A percentile compares a stretch with the other conserved stretches of the same genome.
Evolutionary conservation across 1,140 invertebrate species (phyloP).

Genomic region (Diprion similis): DNA sequence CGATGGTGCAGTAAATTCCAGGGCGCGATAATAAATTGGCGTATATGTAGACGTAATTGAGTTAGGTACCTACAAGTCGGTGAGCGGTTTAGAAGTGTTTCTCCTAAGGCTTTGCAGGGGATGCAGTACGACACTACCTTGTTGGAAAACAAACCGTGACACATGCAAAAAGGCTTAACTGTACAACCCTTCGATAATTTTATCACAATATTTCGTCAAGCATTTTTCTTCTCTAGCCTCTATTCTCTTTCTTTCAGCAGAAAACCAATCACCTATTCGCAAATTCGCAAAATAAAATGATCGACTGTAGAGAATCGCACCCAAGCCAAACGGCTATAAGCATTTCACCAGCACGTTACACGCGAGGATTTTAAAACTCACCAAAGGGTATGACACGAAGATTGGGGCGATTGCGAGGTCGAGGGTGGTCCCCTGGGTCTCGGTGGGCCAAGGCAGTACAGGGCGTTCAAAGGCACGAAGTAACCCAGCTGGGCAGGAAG

Average conservation of each 20-base stretch:
- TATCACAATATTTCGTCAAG: no score
- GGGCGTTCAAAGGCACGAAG: conserved; percentile 43
- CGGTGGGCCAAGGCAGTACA: conserved; percentile 35
- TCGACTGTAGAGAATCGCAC: no score
- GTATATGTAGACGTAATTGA: not conserved
- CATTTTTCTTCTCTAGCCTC: no score
- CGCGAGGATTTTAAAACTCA: conserved; percentile 24
- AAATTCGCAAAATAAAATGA: no score
- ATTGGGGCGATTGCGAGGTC: conserved; percentile 28
- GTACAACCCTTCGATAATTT: no score
- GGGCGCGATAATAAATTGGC: not conserved
- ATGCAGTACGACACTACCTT: conserved; percentile 10
- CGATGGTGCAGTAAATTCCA: not conserved
- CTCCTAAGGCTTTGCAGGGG: conserved; percentile 25
- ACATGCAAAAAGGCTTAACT: no score
- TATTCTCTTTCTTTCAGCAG: no score
- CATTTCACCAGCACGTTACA: no score
- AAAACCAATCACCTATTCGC: no score
- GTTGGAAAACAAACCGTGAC: no score
- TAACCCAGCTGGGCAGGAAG: conserved; percentile 48
- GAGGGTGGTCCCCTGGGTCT: conserved; percentile 28
- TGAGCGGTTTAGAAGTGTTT: conserved; percentile 20
- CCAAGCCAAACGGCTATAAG: no score
- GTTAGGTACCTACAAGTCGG: not conserved
- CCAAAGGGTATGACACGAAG: conserved; percentile 36